These are phyloP conservation scores for Protodeltote pygarga DNA, from an alignment of 2,888 invertebrate genomes.

Conservation along the genomic window DNA sequence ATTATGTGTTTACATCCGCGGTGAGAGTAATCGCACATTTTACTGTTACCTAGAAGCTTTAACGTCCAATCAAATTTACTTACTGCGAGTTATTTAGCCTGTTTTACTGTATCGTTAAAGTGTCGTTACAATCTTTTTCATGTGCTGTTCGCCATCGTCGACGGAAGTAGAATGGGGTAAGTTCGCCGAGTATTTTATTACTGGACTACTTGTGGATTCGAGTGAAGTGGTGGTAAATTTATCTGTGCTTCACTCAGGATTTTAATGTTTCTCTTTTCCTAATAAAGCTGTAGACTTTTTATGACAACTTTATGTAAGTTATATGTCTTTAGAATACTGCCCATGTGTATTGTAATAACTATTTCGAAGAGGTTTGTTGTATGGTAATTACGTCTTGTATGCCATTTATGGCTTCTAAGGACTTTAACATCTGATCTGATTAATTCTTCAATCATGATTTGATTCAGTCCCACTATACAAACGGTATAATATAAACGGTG, in stretches of 20 bases:
- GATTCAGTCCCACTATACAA: too few species aligned
- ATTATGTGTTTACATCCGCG: constrained; percentile 62
- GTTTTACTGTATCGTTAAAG: constrained; percentile 79
- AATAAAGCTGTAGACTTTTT: constrained; percentile 57
- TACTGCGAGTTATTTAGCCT: constrained; percentile 64
- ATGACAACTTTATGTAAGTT: constrained; percentile 50
- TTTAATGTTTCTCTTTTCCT: constrained; percentile 56
- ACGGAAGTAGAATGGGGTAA: constrained; percentile 87
- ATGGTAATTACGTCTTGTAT: neutral
- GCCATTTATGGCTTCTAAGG: neutral
- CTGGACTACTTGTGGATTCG: constrained; percentile 75
- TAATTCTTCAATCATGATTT: too few species aligned
- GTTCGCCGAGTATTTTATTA: constrained; percentile 70
- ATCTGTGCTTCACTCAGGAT: constrained; percentile 56
- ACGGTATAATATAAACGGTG: neutral
- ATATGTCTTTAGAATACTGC: constrained; percentile 29
- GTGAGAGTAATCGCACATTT: constrained; percentile 54
- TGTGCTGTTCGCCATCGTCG: constrained; percentile 73
- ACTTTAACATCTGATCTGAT: too few species aligned
- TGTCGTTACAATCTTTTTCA: constrained; percentile 82
- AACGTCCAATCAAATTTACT: constrained; percentile 76
- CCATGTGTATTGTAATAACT: constrained; percentile 20
- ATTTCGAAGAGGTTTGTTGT: constrained; percentile 15
- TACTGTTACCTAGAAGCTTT: constrained; percentile 70
- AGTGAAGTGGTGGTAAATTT: constrained; percentile 58